Percentiles rank a stretch among this genome's conserved stretches.
phyloP scores from a whole-genome alignment of 2,888 invertebrate species.

The Cordylochernes scorpioides region DNA sequence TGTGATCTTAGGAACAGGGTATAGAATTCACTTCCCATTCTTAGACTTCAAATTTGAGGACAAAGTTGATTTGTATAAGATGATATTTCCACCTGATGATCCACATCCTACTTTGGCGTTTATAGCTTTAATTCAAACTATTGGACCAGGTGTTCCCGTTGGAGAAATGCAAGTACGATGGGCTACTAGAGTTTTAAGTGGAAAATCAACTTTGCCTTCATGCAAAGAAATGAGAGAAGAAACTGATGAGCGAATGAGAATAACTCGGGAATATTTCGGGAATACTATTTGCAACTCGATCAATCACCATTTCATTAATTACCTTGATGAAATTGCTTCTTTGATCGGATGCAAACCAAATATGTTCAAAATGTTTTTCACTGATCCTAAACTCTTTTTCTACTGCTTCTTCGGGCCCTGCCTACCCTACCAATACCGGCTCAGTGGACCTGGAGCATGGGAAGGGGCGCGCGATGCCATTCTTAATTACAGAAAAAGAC shows the following conservation, averaged over 20 bases:
- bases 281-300: constrained; percentile 11
- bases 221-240: constrained; percentile 7
- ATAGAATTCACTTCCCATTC: constrained; percentile 20
- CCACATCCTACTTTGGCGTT: constrained; percentile 16
- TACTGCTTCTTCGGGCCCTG: constrained; percentile 18
- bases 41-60: constrained; percentile 13
- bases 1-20: constrained; percentile 21
- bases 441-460: constrained; percentile 23
- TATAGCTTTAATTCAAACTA: constrained; percentile 15
- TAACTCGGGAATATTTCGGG: constrained; percentile 11
- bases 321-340: constrained; percentile 24
- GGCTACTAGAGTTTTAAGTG: constrained; percentile 7
- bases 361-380: constrained; percentile 17
- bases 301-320: constrained; percentile 13
- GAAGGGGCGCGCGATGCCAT: constrained; percentile 24
- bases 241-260: constrained; percentile 3
- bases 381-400: constrained; percentile 17
- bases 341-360: constrained; percentile 22
- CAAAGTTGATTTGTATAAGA: constrained; percentile 13
- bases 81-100: constrained; percentile 16
- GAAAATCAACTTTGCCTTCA: constrained; percentile 5
- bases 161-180: constrained; percentile 15
- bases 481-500: constrained; percentile 16
- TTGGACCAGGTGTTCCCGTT: constrained; percentile 13
- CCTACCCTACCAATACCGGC: constrained; percentile 21